These are phyloP conservation scores for Calyptommatus sinebrachiatus DNA, from an alignment of 2,113 vertebrate genomes.

Conservation along the genomic window DNA sequence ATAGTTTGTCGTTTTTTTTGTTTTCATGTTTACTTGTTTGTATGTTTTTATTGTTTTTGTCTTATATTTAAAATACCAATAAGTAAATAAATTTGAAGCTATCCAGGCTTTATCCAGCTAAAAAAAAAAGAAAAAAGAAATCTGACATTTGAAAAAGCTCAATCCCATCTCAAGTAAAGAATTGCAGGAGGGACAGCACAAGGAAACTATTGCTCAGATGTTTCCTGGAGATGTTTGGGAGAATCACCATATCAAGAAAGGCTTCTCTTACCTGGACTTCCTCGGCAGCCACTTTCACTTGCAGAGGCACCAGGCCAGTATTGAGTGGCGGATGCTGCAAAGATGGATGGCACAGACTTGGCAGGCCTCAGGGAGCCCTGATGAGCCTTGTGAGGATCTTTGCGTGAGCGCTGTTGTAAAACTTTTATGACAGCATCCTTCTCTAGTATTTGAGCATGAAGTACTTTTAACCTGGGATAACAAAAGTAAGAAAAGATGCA, in stretches of 20 bases:
- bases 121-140: too few species aligned
- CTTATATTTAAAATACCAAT: too few species aligned
- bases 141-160: background rate
- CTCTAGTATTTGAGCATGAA: slow-evolving; percentile 92
- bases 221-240: rapidly evolving
- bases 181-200: too few species aligned
- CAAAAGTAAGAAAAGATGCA: background rate
- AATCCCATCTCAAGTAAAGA: slow-evolving; percentile 1
- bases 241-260: background rate
- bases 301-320: slow-evolving; percentile 57
- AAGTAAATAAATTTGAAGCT: too few species aligned
- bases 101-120: too few species aligned
- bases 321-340: slow-evolving; percentile 2
- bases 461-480: slow-evolving; percentile 82
- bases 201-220: background rate
- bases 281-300: slow-evolving; percentile 37
- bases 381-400: slow-evolving; percentile 79
- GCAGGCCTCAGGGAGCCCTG: slow-evolving; percentile 81
- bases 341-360: slow-evolving; percentile 89
- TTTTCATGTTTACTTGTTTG: too few species aligned
- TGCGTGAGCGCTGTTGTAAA: slow-evolving; percentile 88
- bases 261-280: slow-evolving; percentile 59
- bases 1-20: too few species aligned
- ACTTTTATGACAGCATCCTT: slow-evolving; percentile 95
- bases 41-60: too few species aligned